phyloP scores from a whole-genome alignment of 2,113 vertebrate genomes.

The Cyprinodon variegatus region DNA sequence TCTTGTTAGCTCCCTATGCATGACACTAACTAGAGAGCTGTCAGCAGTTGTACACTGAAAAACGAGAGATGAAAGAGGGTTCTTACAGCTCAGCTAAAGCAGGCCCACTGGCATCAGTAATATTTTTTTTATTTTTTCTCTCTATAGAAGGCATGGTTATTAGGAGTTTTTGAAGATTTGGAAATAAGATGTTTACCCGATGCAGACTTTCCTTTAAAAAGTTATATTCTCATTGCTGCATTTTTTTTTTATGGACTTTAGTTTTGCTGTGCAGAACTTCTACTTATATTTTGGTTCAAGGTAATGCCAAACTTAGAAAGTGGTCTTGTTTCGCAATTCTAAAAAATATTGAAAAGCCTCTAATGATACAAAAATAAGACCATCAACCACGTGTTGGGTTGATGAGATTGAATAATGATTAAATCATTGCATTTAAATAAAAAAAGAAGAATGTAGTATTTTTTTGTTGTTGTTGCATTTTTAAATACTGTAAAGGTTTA shows the following conservation, averaged over 20 bases:
- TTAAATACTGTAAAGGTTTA: too few species aligned
- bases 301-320: neutral
- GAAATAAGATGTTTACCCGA: neutral
- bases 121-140: neutral
- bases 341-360: neutral
- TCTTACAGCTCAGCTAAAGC: conserved; percentile 2
- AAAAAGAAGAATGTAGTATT: too few species aligned
- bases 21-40: conserved; percentile 9
- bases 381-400: too few species aligned
- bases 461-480: too few species aligned
- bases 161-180: neutral
- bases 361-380: too few species aligned
- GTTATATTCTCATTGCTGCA: too few species aligned
- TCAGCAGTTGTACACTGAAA: conserved; percentile 1
- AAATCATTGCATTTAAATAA: too few species aligned
- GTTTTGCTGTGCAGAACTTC: too few species aligned
- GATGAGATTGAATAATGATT: too few species aligned
- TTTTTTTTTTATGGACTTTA: too few species aligned
- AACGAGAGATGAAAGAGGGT: conserved; percentile 8
- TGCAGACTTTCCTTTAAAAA: neutral
- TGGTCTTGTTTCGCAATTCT: neutral
- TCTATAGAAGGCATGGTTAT: neutral
- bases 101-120: neutral
- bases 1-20: conserved; percentile 16
- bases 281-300: neutral